phyloP scores from a whole-genome alignment of 2,797 vertebrate genomes.

The Eidolon dupreanum region DNA sequence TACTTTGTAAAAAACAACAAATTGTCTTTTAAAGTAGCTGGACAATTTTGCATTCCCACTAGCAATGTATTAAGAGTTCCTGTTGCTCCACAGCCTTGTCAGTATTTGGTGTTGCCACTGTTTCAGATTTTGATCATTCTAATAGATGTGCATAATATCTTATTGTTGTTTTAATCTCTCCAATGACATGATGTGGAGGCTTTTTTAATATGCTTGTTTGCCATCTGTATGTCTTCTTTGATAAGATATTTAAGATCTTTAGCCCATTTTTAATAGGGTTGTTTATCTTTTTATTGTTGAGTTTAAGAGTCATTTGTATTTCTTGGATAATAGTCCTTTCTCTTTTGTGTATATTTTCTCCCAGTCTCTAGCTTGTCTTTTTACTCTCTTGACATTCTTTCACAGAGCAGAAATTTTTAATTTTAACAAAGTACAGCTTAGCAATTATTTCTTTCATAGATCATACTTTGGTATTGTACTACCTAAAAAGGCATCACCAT shows the following conservation, averaged over 20 bases:
- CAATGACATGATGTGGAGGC: not conserved
- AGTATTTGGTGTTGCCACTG: not conserved
- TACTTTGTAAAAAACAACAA: not conserved
- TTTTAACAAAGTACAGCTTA: not conserved
- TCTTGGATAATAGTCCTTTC: not conserved
- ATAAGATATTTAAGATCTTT: not conserved
- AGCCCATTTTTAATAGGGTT: not conserved
- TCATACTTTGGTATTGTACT: not conserved
- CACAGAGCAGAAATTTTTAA: not conserved
- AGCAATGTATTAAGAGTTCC: not conserved
- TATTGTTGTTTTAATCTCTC: not conserved
- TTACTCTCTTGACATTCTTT: not conserved
- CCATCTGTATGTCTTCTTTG: not conserved
- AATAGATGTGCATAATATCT: not conserved
- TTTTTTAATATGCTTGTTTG: not conserved
- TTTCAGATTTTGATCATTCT: no score
- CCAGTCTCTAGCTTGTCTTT: not conserved
- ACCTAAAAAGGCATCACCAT: not conserved
- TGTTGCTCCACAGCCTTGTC: no score
- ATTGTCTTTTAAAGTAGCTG: not conserved
- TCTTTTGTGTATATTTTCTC: not conserved
- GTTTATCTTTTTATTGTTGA: no score
- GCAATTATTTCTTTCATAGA: not conserved
- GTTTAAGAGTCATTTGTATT: not conserved
- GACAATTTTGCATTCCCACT: not conserved